Conservation (phyloP, 2,888 invertebrate species). For the Drosophila formosana region DNA sequence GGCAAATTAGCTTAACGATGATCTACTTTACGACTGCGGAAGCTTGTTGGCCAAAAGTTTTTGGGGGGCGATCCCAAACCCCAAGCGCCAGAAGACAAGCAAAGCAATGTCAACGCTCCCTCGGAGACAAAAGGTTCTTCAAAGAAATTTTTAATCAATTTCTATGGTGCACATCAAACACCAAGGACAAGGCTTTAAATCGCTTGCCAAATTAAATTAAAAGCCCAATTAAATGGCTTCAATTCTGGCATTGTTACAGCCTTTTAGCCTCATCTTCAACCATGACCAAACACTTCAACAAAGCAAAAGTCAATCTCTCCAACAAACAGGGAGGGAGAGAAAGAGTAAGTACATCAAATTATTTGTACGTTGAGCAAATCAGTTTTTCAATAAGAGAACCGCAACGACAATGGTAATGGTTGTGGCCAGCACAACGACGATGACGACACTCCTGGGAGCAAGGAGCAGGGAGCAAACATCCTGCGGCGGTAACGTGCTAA, state of each 20-base stretch:
- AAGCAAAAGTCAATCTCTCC: conserved; percentile 10
- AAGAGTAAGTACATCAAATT: conserved; percentile 23
- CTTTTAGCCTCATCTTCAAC: conserved; percentile 6
- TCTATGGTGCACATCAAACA: conserved; percentile 10
- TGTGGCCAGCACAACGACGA: conserved; percentile 22
- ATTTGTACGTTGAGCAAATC: conserved; percentile 48
- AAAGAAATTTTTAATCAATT: conserved; percentile 34
- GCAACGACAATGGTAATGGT: conserved; percentile 40
- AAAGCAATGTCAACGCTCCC: background rate
- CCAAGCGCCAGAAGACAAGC: background rate
- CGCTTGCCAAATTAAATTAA: conserved; percentile 28
- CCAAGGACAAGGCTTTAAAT: conserved; percentile 20
- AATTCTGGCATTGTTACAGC: background rate
- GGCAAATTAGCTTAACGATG: conserved; percentile 58
- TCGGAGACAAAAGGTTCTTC: conserved; percentile 13
- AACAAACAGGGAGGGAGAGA: background rate
- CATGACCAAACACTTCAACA: background rate
- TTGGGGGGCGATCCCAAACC: conserved; percentile 2
- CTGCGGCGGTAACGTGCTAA: conserved; percentile 42
- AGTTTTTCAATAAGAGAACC: conserved; percentile 53
- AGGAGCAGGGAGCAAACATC: conserved; percentile 34
- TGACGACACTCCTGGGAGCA: conserved; percentile 45
- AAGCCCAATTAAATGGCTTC: conserved; percentile 23
- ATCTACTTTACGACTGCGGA: conserved; percentile 49
- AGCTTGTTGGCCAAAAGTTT: conserved; percentile 21